Base-by-base conservation (phyloP, 2,113 vertebrate genomes). In the Sinocyclocheilus anophthalmus region DNA sequence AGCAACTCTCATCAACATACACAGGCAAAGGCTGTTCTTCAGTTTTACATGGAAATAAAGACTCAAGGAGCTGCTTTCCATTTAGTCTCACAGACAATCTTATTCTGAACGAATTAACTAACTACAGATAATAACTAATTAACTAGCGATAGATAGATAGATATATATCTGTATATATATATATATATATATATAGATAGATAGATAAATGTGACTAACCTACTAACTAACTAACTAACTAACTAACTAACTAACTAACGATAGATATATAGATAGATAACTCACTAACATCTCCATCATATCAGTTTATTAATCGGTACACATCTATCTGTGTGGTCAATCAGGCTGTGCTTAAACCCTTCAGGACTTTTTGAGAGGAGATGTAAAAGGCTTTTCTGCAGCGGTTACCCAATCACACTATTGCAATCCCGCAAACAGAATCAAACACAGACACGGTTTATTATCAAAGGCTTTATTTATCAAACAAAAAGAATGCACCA, bases 391-490 rank as follows among this genome's bases (percentile, higher is more conserved):
- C 16, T 6, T 18, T 55, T 55, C 55, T 57, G 16, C 55, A 57
- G 5, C 6, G 5, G 16, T 70, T 3, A 70, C 67, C 67, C 9
- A 37, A 11, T 22, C 20, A 59, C 55, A 59, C 5, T 18, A 5
- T 14, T 20, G 7, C 20, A 20, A 30, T 61, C 22, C 22, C 11
- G 59, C 4, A 16, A 69, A 69, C 24, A 33, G 24, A 7, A 39
- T n/a, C 72, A 0, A n/a, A 76, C 16, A 37, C 53, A 61, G 61
- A 18, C 78, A 37, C 22, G 16, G 45, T 94, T 96, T 97, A 96
- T 93, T 98, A 98, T 97, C 96, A 96, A 98, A 98, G 98, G 93
- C 94, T 97, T 97, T 97, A 97, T 97, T 97, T 96, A 96, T 96
- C 95, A 97, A 98, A 97, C 94, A 94, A 96, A 94, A 97, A 95